Evolutionary conservation across 2,797 vertebrate species (phyloP).

Genomic region (Tympanoctomys barrerae): DNA sequence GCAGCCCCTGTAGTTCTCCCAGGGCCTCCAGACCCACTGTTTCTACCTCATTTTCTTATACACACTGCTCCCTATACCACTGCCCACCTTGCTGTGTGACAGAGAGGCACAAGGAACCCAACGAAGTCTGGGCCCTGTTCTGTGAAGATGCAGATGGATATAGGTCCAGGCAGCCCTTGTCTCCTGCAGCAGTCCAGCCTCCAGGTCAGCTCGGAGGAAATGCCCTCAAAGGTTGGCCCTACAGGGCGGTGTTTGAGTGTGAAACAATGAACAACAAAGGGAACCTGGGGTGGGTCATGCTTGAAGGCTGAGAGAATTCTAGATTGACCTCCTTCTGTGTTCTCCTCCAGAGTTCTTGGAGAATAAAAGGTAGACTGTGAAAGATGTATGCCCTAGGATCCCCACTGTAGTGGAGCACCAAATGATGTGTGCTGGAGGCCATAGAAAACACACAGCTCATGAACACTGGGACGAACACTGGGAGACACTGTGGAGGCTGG

Average conservation of each 20-base stretch:
- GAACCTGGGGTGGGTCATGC: rapidly evolving
- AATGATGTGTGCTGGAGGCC: background rate
- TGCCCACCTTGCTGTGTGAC: rapidly evolving
- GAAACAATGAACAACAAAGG: background rate
- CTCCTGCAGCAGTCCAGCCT: background rate
- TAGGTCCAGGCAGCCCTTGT: background rate
- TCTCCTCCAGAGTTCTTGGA: background rate
- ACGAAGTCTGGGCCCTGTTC: background rate
- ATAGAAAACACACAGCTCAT: background rate
- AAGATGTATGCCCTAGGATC: background rate
- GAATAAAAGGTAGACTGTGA: background rate
- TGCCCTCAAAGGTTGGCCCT: background rate
- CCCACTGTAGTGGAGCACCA: slow-evolving; percentile 6
- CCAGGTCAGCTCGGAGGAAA: background rate
- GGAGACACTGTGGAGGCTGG: background rate
- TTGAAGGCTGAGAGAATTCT: background rate
- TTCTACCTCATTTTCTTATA: background rate
- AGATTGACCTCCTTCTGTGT: background rate
- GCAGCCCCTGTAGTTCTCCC: background rate
- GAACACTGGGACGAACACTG: background rate
- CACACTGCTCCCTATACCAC: background rate
- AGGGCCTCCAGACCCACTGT: background rate
- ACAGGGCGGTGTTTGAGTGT: too few relatives aligned
- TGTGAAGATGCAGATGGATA: background rate
- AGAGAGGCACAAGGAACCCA: background rate